Evolutionary conservation across 2,888 invertebrate genomes (phyloP).

Genomic region (Polymixis flavicincta): DNA sequence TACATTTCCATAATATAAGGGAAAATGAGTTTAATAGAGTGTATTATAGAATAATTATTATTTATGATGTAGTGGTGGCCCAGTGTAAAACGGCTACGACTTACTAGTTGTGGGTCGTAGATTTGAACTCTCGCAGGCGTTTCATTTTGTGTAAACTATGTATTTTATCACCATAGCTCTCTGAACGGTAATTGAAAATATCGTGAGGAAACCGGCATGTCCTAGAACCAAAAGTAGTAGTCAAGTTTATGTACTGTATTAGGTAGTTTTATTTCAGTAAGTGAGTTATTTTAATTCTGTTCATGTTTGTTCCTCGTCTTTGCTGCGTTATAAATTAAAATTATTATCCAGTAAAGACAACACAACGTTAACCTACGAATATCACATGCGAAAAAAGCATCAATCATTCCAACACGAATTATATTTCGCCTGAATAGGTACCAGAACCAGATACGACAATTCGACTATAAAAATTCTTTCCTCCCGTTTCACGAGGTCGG

Average conservation of each 20-base stretch:
- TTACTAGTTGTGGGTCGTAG: too few relatives aligned
- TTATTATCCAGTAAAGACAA: not conserved
- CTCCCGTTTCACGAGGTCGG: conserved; percentile 48
- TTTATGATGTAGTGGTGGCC: too few relatives aligned
- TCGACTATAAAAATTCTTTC: conserved; percentile 29
- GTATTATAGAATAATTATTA: not conserved
- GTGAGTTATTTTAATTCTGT: not conserved
- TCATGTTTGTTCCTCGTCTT: not conserved
- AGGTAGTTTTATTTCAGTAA: not conserved
- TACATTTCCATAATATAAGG: not conserved
- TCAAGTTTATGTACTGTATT: conserved; percentile 9
- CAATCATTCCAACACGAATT: not conserved
- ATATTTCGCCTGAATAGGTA: conserved; percentile 32
- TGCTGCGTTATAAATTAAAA: not conserved
- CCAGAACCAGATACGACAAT: conserved; percentile 22
- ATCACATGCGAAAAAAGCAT: not conserved
- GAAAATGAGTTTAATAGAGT: not conserved
- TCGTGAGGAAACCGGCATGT: too few relatives aligned
- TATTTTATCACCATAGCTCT: too few relatives aligned
- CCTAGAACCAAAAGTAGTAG: too few relatives aligned
- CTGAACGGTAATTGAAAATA: too few relatives aligned
- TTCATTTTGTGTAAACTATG: too few relatives aligned
- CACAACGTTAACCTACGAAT: not conserved
- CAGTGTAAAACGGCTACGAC: too few relatives aligned
- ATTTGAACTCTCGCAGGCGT: too few relatives aligned